Conservation (phyloP, 2,113 vertebrate genomes). For the Fulmarus glacialis region DNA sequence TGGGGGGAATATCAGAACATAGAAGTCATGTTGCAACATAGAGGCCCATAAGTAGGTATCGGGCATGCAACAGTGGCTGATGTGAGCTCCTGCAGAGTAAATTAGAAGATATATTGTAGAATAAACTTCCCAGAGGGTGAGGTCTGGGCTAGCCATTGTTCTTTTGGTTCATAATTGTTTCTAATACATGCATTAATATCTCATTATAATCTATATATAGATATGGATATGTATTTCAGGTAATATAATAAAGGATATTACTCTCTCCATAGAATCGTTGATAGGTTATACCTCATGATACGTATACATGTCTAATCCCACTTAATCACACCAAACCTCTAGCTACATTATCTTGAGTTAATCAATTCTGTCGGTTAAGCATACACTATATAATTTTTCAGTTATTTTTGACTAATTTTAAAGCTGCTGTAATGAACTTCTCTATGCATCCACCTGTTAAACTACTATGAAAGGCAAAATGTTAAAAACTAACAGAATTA, state of each 20-base stretch:
- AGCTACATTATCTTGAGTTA: background rate
- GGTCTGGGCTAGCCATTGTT: background rate
- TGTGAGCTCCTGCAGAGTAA: background rate
- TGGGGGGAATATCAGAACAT: background rate
- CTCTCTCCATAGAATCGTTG: background rate
- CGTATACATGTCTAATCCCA: background rate
- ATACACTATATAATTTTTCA: background rate
- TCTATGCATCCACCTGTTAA: background rate
- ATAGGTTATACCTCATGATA: background rate
- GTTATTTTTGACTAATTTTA: background rate
- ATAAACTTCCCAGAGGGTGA: background rate
- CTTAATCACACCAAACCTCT: background rate
- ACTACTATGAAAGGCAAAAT: background rate
- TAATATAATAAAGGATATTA: background rate
- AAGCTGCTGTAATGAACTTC: background rate
- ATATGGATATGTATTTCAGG: background rate
- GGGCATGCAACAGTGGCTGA: background rate
- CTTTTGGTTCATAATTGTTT: background rate
- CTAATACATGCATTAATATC: background rate
- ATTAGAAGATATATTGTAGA: background rate
- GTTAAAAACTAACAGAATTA: background rate
- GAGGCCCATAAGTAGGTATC: background rate
- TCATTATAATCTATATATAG: background rate
- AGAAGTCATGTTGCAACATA: background rate
- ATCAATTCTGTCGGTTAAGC: background rate